Base-by-base conservation (phyloP, 2,113 vertebrate species). In the Paratilapia polleni region DNA sequence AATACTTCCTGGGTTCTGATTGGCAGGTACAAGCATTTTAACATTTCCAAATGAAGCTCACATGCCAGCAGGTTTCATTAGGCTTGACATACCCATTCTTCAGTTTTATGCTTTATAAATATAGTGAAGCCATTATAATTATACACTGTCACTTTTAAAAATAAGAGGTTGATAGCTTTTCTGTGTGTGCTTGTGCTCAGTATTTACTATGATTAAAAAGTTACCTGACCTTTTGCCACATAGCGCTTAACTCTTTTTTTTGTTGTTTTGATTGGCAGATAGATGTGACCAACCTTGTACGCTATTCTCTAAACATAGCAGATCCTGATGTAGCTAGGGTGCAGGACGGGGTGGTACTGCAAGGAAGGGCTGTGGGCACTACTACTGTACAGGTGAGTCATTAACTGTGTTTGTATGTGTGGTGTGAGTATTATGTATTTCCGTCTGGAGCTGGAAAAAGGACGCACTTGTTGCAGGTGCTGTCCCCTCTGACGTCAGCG, bases 201-300 rank as follows among this genome's bases (percentile, higher is more conserved):
- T 36, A 26, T 26, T 22, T 26, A 8, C 56, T 60, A 31, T 63
- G 1, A 61, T 34, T 49, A 52, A 74, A 31, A 64, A 47, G 22
- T 26, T 15, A 20, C 56, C 14, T 52, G 68, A 54, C 19, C 43
- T 34, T 76, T 59, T 77, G 56, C 26, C 43, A 13, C 41, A 63
- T 12, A 34, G 8, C 11, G 20, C 8, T 75, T 57, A 17, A 57
- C 3, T 1, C n/a, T n/a, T n/a, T 26, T 38, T 61, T 41, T 60
- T 80, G n/a, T 78, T 2, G 56, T 54, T 76, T 77, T 82, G 17
- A 64, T 58, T 64, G 63, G 38, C 82, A 95, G 92, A 94, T 97
- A 76, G 98, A 99, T 91, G 97, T 99, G 79, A 98, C 97, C 0
- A 91, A 96, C 81, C 93, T 99, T 82, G 97, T 98, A 31, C 94